phyloP scores from a whole-genome alignment of 2,797 vertebrate genomes.

The Pangasius djambal region DNA sequence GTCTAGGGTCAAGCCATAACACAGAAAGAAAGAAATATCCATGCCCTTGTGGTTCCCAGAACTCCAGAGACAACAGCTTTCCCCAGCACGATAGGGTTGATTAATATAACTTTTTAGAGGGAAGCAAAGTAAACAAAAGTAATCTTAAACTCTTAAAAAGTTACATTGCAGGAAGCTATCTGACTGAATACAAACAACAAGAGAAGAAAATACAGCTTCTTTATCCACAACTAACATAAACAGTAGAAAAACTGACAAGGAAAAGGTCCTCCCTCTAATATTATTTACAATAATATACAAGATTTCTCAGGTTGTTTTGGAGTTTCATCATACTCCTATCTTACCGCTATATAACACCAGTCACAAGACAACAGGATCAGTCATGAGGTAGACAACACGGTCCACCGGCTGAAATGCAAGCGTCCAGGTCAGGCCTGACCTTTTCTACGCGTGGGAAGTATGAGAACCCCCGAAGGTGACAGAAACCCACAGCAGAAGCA shows the following conservation, averaged over 20 bases:
- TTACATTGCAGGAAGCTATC: not conserved
- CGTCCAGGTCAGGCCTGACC: not conserved
- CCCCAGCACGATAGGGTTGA: not conserved
- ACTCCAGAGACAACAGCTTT: not conserved
- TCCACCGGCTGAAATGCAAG: not conserved
- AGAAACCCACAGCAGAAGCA: not conserved
- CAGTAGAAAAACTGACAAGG: not conserved
- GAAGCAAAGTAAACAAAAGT: not conserved
- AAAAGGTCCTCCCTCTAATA: not conserved
- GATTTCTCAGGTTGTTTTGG: not conserved
- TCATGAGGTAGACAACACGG: not conserved
- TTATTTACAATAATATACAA: not conserved
- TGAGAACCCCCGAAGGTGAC: not conserved
- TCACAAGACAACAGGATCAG: not conserved
- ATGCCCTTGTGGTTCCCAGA: too few relatives aligned
- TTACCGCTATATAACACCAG: too few relatives aligned
- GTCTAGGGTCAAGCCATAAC: not conserved
- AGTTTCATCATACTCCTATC: not conserved
- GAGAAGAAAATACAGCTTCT: not conserved
- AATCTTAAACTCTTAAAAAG: not conserved
- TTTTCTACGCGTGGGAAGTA: not conserved
- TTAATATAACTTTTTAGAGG: not conserved
- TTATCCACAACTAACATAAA: not conserved
- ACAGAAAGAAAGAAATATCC: not conserved
- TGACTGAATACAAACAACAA: not conserved